Conservation (phyloP, 2,797 vertebrate species). For the Myripristis murdjan region DNA sequence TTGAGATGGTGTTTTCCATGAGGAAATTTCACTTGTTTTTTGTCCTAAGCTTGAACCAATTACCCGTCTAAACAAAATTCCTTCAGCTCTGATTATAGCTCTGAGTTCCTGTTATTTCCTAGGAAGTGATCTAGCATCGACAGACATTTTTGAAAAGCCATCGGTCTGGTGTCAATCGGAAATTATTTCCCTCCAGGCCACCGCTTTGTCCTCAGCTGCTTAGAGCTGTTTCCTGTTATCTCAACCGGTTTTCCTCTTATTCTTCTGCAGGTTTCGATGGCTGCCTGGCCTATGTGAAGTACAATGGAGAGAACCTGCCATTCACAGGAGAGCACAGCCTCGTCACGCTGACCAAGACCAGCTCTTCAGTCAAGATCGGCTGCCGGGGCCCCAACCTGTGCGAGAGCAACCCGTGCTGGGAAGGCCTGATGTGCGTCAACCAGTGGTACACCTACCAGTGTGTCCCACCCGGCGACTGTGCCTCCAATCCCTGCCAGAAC, state of each 20-base stretch:
- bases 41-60: constrained; percentile 69
- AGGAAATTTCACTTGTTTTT: constrained; percentile 38
- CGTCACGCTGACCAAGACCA: constrained; percentile 89
- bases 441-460: constrained; percentile 96
- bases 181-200: constrained; percentile 38
- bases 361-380: constrained; percentile 90
- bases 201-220: constrained; percentile 35
- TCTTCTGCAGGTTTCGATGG: constrained; percentile 92
- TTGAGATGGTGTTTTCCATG: constrained; percentile 35
- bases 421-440: constrained; percentile 94
- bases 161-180: constrained; percentile 52
- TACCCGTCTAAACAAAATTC: constrained; percentile 74
- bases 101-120: constrained; percentile 67
- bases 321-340: constrained; percentile 91
- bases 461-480: constrained; percentile 91
- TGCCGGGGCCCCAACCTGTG: constrained; percentile 96
- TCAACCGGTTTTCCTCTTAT: constrained; percentile 36
- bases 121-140: constrained; percentile 39
- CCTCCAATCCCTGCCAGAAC: constrained; percentile 93
- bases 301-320: constrained; percentile 91
- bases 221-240: constrained; percentile 53
- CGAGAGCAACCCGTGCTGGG: constrained; percentile 94
- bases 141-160: constrained; percentile 56
- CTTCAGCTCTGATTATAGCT: constrained; percentile 67
- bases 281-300: constrained; percentile 93